Conservation (phyloP, 2,888 invertebrate genomes). For the Tetanocera ferruginea region DNA sequence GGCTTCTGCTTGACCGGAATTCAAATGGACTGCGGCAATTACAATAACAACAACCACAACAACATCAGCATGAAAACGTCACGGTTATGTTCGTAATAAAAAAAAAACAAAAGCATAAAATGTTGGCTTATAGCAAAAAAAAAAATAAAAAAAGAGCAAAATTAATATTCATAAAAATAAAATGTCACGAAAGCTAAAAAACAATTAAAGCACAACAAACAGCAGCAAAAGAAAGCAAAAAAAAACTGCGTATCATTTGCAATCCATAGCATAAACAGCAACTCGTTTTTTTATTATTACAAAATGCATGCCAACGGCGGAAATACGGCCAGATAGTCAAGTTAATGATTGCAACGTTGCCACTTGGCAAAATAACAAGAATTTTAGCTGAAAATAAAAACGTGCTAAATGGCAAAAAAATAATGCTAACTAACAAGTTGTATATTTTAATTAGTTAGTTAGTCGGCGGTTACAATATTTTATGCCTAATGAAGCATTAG, state of each 20-base stretch:
- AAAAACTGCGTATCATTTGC: neutral
- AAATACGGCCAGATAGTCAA: neutral
- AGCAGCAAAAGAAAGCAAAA: neutral
- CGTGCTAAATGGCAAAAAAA: too few species aligned
- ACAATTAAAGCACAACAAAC: neutral
- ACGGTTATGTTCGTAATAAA: neutral
- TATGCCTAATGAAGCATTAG: too few species aligned
- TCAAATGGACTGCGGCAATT: neutral
- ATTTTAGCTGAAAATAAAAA: too few species aligned
- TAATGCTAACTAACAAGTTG: too few species aligned
- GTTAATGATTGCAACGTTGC: neutral
- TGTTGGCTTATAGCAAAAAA: neutral
- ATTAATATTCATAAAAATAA: slow-evolving; percentile 6
- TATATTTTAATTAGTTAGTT: too few species aligned
- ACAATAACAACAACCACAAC: neutral
- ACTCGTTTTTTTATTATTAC: slow-evolving; percentile 9
- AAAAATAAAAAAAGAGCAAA: neutral
- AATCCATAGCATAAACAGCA: neutral
- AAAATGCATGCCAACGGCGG: slow-evolving; percentile 21
- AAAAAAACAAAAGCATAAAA: neutral
- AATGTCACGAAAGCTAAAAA: neutral
- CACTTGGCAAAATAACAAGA: too few species aligned
- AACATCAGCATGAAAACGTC: neutral
- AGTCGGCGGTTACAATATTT: too few species aligned
- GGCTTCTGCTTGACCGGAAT: slow-evolving; percentile 16